Conservation (phyloP, 2,888 invertebrate species). For the Liopterus haemorrhoidalis region DNA sequence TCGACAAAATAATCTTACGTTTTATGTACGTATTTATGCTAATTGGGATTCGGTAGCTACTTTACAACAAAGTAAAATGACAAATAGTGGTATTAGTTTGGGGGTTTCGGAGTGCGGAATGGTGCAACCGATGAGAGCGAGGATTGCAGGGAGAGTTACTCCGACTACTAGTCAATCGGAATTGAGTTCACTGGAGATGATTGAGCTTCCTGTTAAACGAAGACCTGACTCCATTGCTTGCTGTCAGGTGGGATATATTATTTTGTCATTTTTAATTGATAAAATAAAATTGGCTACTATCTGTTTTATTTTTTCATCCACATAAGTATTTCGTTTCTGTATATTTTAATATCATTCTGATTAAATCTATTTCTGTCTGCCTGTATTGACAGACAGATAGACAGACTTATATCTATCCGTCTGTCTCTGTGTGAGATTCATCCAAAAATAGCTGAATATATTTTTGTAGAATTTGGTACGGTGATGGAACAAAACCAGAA, state of each 20-base stretch:
- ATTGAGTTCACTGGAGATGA: slow-evolving; percentile 61
- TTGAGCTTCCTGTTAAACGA: slow-evolving; percentile 61
- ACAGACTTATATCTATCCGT: too few relatives aligned
- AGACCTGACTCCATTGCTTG: slow-evolving; percentile 58
- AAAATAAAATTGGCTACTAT: not conserved
- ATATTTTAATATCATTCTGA: not conserved
- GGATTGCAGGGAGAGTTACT: slow-evolving; percentile 70
- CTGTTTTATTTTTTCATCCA: not conserved
- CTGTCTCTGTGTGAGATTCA: too few relatives aligned
- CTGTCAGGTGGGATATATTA: slow-evolving; percentile 50
- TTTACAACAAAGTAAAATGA: slow-evolving; percentile 47
- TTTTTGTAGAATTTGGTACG: too few relatives aligned
- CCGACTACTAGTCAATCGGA: slow-evolving; percentile 60
- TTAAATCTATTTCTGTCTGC: not conserved
- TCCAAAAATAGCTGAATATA: too few relatives aligned
- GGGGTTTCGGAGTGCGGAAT: slow-evolving; percentile 44
- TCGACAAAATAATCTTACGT: slow-evolving; percentile 45
- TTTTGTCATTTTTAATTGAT: slow-evolving; percentile 21
- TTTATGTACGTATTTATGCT: slow-evolving; percentile 65
- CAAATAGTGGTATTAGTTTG: slow-evolving; percentile 42
- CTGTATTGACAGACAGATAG: too few relatives aligned
- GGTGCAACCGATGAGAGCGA: slow-evolving; percentile 56
- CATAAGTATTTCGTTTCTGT: not conserved
- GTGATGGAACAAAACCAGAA: too few relatives aligned
- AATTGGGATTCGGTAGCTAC: slow-evolving; percentile 61